Evolutionary conservation across 1,140 invertebrate species (phyloP).

Genomic region (Diabrotica undecimpunctata): DNA sequence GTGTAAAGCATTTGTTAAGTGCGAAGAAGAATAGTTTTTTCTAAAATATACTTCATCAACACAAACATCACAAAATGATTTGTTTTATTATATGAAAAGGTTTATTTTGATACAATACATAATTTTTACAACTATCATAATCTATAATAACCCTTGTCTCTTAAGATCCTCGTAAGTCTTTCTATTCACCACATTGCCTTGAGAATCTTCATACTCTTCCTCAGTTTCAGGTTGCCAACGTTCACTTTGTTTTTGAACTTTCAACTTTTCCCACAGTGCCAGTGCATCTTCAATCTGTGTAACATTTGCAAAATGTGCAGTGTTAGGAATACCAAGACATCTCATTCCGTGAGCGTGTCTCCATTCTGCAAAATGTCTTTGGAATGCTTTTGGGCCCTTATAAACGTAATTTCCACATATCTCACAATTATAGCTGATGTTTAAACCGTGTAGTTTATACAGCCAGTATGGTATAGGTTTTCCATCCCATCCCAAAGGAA

Average conservation of each 20-base stretch:
- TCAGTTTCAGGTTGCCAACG: slow-evolving; percentile 95
- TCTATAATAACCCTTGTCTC: slow-evolving; percentile 90
- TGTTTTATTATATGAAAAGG: too few relatives aligned
- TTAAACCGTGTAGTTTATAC: slow-evolving; percentile 98
- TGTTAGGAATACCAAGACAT: slow-evolving; percentile 98
- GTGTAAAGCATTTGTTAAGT: too few relatives aligned
- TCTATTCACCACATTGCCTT: slow-evolving; percentile 97
- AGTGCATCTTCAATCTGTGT: slow-evolving; percentile 98
- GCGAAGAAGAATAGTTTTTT: too few relatives aligned
- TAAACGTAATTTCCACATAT: slow-evolving; percentile 99
- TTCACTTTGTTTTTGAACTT: slow-evolving; percentile 90
- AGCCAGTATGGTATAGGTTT: slow-evolving; percentile 99
- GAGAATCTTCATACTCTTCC: slow-evolving; percentile 98
- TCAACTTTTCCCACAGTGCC: slow-evolving; percentile 95
- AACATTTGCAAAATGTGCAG: slow-evolving; percentile 99
- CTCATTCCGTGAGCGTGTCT: slow-evolving; percentile 99
- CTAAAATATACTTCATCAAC: too few relatives aligned
- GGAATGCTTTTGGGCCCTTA: slow-evolving; percentile 99
- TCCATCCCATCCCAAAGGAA: slow-evolving; percentile 98
- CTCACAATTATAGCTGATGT: slow-evolving; percentile 98
- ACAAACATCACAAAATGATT: too few relatives aligned
- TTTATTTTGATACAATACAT: too few relatives aligned
- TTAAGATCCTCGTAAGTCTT: slow-evolving; percentile 99
- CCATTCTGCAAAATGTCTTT: slow-evolving; percentile 99
- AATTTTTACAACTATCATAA: too few relatives aligned